Percentiles rank a stretch among this genome's conserved stretches.
These are phyloP conservation scores for Elephantulus edwardii DNA, from an alignment of 2,113 vertebrate species.

Conservation along the genomic window DNA sequence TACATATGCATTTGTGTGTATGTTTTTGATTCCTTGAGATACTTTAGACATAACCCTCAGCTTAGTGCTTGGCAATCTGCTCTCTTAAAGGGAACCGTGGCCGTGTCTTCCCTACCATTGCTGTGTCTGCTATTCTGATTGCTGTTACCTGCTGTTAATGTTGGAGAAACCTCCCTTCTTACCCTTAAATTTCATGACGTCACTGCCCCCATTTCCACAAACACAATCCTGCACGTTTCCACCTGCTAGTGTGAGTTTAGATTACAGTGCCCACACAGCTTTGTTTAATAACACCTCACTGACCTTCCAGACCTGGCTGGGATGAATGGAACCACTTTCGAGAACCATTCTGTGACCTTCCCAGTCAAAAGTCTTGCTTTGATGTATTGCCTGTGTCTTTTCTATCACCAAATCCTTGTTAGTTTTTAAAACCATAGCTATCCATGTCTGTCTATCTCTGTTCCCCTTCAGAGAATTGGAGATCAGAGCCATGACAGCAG, in stretches of 20 bases:
- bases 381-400: background rate
- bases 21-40: background rate
- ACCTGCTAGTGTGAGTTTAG: background rate
- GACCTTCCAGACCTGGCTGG: background rate
- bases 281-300: background rate
- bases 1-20: background rate
- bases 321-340: background rate
- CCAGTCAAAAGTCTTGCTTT: background rate
- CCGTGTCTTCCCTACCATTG: rapidly evolving
- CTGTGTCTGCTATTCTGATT: rapidly evolving
- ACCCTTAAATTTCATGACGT: background rate
- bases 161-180: background rate
- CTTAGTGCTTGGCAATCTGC: rapidly evolving
- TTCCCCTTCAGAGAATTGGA: background rate
- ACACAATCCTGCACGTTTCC: rapidly evolving
- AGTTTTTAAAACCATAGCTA: background rate
- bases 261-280: rapidly evolving
- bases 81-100: background rate
- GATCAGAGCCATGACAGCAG: background rate
- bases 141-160: rapidly evolving
- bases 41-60: rapidly evolving
- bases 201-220: background rate
- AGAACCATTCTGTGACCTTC: background rate
- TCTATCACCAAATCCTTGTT: background rate
- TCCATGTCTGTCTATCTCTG: rapidly evolving